Conservation (phyloP, 2,797 vertebrate genomes). For the Eulemur mongoz region DNA sequence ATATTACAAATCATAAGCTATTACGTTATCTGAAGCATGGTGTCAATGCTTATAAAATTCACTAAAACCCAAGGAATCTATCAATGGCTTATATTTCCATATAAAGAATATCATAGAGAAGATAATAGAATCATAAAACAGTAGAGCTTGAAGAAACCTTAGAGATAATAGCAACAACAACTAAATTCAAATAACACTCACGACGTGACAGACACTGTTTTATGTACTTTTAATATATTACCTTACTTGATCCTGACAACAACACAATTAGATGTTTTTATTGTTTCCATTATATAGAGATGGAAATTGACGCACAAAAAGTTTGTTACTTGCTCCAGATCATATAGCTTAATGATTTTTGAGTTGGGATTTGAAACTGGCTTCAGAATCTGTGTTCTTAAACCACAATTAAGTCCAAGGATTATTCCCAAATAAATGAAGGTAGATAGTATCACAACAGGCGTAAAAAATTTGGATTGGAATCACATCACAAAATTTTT, state of each 20-base stretch:
- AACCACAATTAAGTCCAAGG: not conserved
- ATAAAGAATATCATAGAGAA: not conserved
- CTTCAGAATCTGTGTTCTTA: not conserved
- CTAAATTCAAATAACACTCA: not conserved
- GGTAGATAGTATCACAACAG: not conserved
- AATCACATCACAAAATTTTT: not conserved
- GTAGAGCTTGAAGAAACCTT: not conserved
- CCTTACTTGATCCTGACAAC: not conserved
- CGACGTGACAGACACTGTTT: not conserved
- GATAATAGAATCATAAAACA: not conserved
- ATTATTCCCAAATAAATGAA: conserved; percentile 12
- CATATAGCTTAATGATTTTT: not conserved
- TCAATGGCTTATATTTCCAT: not conserved
- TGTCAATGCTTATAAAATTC: not conserved
- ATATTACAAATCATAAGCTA: not conserved
- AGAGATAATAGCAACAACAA: not conserved
- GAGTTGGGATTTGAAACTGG: not conserved
- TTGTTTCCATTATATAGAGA: not conserved
- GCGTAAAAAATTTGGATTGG: not conserved
- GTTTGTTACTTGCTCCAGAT: not conserved
- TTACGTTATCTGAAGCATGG: not conserved
- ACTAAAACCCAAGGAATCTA: not conserved
- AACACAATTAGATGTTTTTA: not conserved
- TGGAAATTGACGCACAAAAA: not conserved
- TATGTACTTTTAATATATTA: not conserved